Percentiles rank a stretch among this genome's conserved stretches.
These are phyloP conservation scores for Agonopterix heracliana DNA, from an alignment of 2,888 invertebrate species.

Conservation along the genomic window DNA sequence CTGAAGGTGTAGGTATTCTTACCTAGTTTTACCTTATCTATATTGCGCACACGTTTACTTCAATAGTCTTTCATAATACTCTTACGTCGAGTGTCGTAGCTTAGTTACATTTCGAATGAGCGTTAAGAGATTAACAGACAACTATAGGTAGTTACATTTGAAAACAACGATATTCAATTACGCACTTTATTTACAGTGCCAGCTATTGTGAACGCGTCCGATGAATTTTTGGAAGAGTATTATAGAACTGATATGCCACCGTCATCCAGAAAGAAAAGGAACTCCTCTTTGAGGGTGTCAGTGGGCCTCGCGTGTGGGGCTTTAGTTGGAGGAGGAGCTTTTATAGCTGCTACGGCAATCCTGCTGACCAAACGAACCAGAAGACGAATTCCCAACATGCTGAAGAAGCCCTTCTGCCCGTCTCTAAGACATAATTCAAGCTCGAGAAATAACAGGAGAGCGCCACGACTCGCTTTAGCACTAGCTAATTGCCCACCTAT, in stretches of 20 bases:
- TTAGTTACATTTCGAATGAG: too few species aligned
- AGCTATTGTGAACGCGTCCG: slow-evolving; percentile 77
- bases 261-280: slow-evolving; percentile 57
- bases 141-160: too few species aligned
- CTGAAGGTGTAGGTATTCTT: too few species aligned
- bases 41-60: too few species aligned
- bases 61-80: too few species aligned
- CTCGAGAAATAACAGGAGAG: slow-evolving; percentile 59
- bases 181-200: slow-evolving; percentile 51
- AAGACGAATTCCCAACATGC: slow-evolving; percentile 53
- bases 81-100: too few species aligned
- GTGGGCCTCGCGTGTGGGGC: slow-evolving; percentile 64
- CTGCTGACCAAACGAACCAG: slow-evolving; percentile 75
- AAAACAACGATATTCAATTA: too few species aligned
- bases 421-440: slow-evolving; percentile 49
- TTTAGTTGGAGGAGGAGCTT: slow-evolving; percentile 70
- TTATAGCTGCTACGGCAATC: slow-evolving; percentile 78
- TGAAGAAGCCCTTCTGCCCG: slow-evolving; percentile 70
- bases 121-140: too few species aligned
- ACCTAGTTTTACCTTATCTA: too few species aligned
- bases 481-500: slow-evolving; percentile 66
- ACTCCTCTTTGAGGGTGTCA: slow-evolving; percentile 68
- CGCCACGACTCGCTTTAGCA: slow-evolving; percentile 60
- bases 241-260: slow-evolving; percentile 68
- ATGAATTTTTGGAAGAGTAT: slow-evolving; percentile 78